Percentiles rank a stretch among this genome's conserved stretches.
These are phyloP conservation scores for Morbakka virulenta DNA, from an alignment of 30 jellyfish, hydroid and myxozoan genomes.

Conservation along the genomic window DNA sequence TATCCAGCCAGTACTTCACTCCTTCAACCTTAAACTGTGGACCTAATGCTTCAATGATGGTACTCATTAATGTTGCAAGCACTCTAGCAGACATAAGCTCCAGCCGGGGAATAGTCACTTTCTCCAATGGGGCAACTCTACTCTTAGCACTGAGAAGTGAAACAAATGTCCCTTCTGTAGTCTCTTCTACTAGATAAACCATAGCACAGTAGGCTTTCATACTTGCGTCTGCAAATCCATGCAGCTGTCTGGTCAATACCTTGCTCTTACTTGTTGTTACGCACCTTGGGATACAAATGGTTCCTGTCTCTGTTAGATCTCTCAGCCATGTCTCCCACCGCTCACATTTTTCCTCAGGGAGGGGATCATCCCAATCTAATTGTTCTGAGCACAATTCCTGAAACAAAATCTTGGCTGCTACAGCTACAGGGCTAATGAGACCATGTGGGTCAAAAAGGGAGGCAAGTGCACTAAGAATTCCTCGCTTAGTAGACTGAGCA, in stretches of 20 bases:
- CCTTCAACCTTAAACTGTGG: not conserved
- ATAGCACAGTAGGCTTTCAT: too few species aligned
- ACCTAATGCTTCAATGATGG: conserved; percentile 4
- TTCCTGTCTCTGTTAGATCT: not conserved
- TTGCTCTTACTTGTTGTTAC: not conserved
- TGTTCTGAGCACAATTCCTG: conserved; percentile 17
- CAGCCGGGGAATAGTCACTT: conserved; percentile 1
- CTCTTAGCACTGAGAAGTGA: not conserved
- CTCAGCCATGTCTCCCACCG: conserved; percentile 28
- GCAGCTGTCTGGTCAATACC: not conserved
- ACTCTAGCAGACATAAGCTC: conserved; percentile 20
- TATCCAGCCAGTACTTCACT: not conserved
- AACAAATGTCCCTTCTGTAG: not conserved
- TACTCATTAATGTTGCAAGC: not conserved
- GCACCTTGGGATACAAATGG: conserved; percentile 27
- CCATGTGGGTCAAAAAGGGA: conserved; percentile 39
- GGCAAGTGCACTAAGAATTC: conserved; percentile 20
- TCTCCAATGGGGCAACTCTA: not conserved
- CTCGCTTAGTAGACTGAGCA: conserved; percentile 17
- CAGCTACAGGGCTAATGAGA: conserved; percentile 16
- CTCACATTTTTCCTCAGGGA: conserved; percentile 10
- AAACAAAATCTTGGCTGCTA: conserved; percentile 21
- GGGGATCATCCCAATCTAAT: conserved; percentile 33
- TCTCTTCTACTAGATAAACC: not conserved
- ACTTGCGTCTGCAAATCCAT: conserved; percentile 7